These are phyloP conservation scores for Theretra japonica DNA, from an alignment of 2,888 invertebrate species.

Conservation along the genomic window DNA sequence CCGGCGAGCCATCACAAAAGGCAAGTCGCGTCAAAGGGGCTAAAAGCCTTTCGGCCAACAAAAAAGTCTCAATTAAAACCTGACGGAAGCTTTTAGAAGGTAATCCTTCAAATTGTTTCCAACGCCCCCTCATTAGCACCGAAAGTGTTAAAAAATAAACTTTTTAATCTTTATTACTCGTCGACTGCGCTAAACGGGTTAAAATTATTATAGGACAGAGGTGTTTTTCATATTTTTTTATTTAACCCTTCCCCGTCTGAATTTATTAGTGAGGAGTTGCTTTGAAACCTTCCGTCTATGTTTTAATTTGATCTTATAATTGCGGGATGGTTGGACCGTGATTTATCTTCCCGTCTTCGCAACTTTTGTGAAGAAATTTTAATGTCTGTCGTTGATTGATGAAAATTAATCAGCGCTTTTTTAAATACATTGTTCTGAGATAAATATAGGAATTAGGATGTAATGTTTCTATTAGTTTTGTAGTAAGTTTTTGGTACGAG, in stretches of 20 bases:
- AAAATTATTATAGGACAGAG: slow-evolving; percentile 80
- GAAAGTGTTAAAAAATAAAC: slow-evolving; percentile 85
- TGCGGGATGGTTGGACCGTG: slow-evolving; percentile 64
- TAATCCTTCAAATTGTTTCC: slow-evolving; percentile 85
- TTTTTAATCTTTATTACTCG: slow-evolving; percentile 85
- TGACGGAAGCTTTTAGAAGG: slow-evolving; percentile 85
- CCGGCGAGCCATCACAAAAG: slow-evolving; percentile 73
- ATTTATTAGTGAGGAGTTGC: slow-evolving; percentile 74
- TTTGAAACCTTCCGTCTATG: slow-evolving; percentile 71
- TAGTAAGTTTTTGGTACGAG: not conserved
- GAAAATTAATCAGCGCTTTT: slow-evolving; percentile 12
- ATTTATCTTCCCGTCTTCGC: slow-evolving; percentile 52
- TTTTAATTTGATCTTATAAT: slow-evolving; percentile 75
- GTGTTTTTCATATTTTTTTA: slow-evolving; percentile 75
- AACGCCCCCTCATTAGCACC: slow-evolving; percentile 85
- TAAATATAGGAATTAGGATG: too few species aligned
- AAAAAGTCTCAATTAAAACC: slow-evolving; percentile 85
- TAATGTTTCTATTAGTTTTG: not conserved
- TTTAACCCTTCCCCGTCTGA: slow-evolving; percentile 72
- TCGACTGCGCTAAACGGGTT: slow-evolving; percentile 82
- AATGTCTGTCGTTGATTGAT: slow-evolving; percentile 32
- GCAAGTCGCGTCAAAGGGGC: slow-evolving; percentile 74
- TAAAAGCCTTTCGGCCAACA: slow-evolving; percentile 82
- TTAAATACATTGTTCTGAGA: slow-evolving; percentile 5
- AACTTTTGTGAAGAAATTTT: slow-evolving; percentile 43